Percentiles rank a stretch among this genome's conserved stretches.
Evolutionary conservation across 2,797 vertebrate genomes (phyloP).

Genomic region (Peromyscus melanophrys): DNA sequence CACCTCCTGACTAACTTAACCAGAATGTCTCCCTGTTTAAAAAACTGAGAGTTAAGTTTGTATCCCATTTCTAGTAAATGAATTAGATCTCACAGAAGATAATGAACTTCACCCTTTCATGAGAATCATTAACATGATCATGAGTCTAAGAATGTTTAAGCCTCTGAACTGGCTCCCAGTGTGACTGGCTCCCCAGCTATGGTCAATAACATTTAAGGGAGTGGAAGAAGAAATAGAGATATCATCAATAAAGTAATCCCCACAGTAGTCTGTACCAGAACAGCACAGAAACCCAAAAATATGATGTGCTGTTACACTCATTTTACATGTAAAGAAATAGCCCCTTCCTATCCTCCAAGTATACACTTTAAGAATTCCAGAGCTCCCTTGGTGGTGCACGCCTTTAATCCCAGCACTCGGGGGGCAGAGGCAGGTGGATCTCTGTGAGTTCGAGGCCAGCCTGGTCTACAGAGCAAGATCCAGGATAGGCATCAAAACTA

Average conservation of each 20-base stretch:
- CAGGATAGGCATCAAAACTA: too few species aligned
- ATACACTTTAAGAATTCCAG: neutral
- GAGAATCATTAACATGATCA: neutral
- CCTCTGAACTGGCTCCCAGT: neutral
- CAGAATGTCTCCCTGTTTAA: neutral
- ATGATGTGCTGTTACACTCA: neutral
- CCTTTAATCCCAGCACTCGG: too few species aligned
- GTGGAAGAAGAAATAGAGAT: neutral
- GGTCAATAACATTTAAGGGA: neutral
- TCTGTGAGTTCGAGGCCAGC: too few species aligned
- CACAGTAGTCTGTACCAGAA: neutral
- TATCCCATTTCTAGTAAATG: neutral
- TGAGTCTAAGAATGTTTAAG: neutral
- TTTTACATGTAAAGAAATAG: neutral
- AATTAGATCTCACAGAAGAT: neutral
- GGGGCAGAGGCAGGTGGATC: too few species aligned
- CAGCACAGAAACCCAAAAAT: neutral
- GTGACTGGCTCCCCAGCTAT: neutral
- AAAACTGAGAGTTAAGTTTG: neutral
- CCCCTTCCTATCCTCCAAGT: neutral
- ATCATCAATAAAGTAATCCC: neutral
- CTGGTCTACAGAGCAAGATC: too few species aligned
- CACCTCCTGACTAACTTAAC: neutral
- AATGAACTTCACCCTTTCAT: constrained; percentile 10
- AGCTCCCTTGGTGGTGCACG: too few species aligned